These are phyloP conservation scores for Pseudorhombus dupliciocellatus DNA, from an alignment of 2,113 vertebrate genomes.

Conservation along the genomic window DNA sequence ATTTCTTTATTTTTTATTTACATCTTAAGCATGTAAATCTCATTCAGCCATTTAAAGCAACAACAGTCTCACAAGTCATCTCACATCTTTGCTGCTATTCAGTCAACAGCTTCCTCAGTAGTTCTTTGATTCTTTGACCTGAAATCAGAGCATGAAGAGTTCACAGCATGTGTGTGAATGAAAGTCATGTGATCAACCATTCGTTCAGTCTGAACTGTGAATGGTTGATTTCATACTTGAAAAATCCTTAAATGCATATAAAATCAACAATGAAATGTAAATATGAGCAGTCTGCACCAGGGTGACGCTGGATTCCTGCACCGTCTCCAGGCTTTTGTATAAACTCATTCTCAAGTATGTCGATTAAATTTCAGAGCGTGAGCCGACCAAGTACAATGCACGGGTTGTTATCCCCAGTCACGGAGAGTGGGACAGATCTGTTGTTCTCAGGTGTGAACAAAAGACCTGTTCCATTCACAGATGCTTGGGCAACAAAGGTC, in stretches of 20 bases:
- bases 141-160: conserved; percentile 14
- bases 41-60: conserved; percentile 10
- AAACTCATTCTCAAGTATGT: neutral
- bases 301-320: neutral
- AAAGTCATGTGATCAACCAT: neutral
- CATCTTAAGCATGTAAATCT: neutral
- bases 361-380: conserved; percentile 2
- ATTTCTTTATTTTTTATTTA: neutral
- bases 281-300: neutral
- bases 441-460: conserved; percentile 21
- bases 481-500: conserved; percentile 34
- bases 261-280: conserved; percentile 12
- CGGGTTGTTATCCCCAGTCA: neutral
- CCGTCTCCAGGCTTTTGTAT: neutral
- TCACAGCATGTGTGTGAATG: conserved; percentile 17
- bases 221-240: neutral
- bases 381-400: neutral
- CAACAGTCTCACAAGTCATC: conserved; percentile 7
- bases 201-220: conserved; percentile 3
- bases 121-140: conserved; percentile 13
- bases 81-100: conserved; percentile 19
- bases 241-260: conserved; percentile 7
- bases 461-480: conserved; percentile 56
- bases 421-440: conserved; percentile 17
- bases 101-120: conserved; percentile 44